A percentile compares a stretch with the other conserved stretches of the same genome.
Evolutionary conservation across 2,888 invertebrate genomes (phyloP).

Genomic region (Linyphia triangularis): DNA sequence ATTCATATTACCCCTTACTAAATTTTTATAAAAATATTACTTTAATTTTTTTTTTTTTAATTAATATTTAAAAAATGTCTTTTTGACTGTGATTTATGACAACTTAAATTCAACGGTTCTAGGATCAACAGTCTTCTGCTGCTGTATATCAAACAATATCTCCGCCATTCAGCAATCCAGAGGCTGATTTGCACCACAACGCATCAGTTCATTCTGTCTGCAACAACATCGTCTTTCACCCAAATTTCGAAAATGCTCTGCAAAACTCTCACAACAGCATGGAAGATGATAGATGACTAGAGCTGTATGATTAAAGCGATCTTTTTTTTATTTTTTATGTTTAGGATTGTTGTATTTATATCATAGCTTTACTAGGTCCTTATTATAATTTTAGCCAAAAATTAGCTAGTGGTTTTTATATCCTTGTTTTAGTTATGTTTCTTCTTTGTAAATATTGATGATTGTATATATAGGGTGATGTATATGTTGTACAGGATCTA

Average conservation of each 20-base stretch:
- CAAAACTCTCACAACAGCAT: slow-evolving; percentile 35
- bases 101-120: too few relatives aligned
- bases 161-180: slow-evolving; percentile 70
- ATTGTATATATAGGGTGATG: not conserved
- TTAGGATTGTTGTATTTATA: not conserved
- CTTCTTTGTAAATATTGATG: not conserved
- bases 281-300: slow-evolving; percentile 72
- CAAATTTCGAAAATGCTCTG: slow-evolving; percentile 51
- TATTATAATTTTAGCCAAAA: not conserved
- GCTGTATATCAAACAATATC: slow-evolving; percentile 74
- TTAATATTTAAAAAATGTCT: not conserved
- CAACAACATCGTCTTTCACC: slow-evolving; percentile 66
- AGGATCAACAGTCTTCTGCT: slow-evolving; percentile 52
- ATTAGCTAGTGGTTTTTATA: not conserved
- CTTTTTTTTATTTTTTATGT: not conserved
- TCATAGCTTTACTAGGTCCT: slow-evolving; percentile 38
- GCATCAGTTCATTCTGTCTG: slow-evolving; percentile 63
- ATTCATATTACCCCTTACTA: too few relatives aligned
- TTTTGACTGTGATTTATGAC: not conserved
- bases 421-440: not conserved
- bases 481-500: not conserved
- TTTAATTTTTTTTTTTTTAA: too few relatives aligned
- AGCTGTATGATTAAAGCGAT: slow-evolving; percentile 5
- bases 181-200: slow-evolving; percentile 32
- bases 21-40: too few relatives aligned